These are phyloP conservation scores for Pogonognathellus flavescens DNA, from an alignment of 1,140 invertebrate species.

Conservation along the genomic window DNA sequence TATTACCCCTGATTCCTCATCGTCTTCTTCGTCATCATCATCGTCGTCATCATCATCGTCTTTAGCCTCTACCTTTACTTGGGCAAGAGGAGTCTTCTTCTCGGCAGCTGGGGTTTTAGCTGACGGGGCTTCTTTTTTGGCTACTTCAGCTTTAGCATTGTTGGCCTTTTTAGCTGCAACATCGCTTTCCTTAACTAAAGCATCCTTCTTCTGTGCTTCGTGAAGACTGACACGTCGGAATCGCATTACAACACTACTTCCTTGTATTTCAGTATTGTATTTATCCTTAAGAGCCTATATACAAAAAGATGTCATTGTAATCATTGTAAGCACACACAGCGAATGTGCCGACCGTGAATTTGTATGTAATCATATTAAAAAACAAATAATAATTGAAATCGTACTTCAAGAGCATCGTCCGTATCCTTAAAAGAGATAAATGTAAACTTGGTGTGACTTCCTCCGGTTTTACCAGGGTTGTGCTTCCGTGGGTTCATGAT, in stretches of 20 bases:
- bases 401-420: neutral
- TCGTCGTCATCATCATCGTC: slow-evolving; percentile 11
- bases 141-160: neutral
- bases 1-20: neutral
- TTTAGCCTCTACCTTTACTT: slow-evolving; percentile 2
- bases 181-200: neutral
- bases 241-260: neutral
- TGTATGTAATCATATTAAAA: no score
- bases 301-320: neutral
- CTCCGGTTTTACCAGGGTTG: neutral
- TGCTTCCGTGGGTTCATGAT: slow-evolving; percentile 17
- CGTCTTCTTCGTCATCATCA: neutral
- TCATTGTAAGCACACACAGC: neutral
- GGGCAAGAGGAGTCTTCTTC: neutral
- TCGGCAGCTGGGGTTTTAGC: neutral
- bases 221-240: neutral
- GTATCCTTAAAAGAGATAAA: slow-evolving; percentile 7
- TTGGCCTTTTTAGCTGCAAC: neutral
- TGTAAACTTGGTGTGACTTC: slow-evolving; percentile 5
- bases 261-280: slow-evolving; percentile 6
- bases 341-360: no score
- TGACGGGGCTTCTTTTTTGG: neutral
- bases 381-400: neutral
- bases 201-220: neutral
- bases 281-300: slow-evolving; percentile 1